phyloP scores from a whole-genome alignment of 2,113 vertebrate species.

The Silurus asotus region DNA sequence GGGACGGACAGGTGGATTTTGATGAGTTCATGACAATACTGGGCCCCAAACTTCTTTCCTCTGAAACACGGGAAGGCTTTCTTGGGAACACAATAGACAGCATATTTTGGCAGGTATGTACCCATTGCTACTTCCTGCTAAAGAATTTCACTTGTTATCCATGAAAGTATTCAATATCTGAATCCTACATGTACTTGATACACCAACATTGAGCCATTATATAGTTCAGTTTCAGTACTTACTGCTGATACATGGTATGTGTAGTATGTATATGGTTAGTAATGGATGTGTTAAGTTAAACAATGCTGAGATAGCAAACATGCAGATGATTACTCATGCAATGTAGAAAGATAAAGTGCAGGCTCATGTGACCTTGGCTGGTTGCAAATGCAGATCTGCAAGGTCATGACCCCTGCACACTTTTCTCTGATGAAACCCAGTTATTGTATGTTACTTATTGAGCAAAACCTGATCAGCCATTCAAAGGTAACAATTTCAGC shows the following conservation, averaged over 20 bases:
- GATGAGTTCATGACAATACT: conserved; percentile 99
- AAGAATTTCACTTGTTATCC: not conserved
- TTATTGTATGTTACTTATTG: not conserved
- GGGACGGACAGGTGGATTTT: conserved; percentile 96
- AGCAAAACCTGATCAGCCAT: not conserved
- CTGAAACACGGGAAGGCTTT: conserved; percentile 92
- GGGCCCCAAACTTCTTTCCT: conserved; percentile 92
- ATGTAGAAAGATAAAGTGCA: not conserved
- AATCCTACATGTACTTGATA: not conserved
- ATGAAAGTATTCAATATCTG: not conserved
- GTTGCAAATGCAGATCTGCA: not conserved
- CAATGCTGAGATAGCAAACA: conserved; percentile 21
- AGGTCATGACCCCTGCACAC: conserved; percentile 1
- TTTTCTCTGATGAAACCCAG: not conserved
- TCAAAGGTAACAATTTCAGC: not conserved
- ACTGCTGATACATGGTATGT: not conserved
- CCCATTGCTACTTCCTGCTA: not conserved
- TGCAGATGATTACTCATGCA: not conserved
- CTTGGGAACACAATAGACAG: conserved; percentile 95
- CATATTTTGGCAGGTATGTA: conserved; percentile 97
- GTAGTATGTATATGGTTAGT: not conserved
- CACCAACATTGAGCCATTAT: too few relatives aligned
- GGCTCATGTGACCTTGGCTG: conserved; percentile 53
- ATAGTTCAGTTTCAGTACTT: not conserved
- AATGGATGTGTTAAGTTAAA: conserved; percentile 26